These are phyloP conservation scores for Echinops telfairi DNA, from an alignment of 2,113 vertebrate genomes.

Conservation along the genomic window DNA sequence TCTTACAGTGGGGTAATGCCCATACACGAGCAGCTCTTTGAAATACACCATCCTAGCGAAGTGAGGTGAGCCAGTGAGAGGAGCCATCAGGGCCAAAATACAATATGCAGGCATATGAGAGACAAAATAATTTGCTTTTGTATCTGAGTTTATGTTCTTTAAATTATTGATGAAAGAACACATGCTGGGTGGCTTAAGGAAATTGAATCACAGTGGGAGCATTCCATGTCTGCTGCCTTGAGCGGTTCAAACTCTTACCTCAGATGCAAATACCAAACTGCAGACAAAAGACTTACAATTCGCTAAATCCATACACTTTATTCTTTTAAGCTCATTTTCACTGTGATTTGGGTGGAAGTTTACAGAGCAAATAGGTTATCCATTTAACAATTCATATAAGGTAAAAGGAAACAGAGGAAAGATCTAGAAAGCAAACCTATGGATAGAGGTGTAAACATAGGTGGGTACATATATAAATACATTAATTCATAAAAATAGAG, in stretches of 20 bases:
- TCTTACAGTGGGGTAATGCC: neutral
- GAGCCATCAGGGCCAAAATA: neutral
- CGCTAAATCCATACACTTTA: neutral
- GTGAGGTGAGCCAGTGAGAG: neutral
- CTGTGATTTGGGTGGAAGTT: too few relatives aligned
- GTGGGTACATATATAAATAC: too few relatives aligned
- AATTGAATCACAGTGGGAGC: neutral
- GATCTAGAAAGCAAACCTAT: too few relatives aligned
- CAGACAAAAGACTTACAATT: neutral
- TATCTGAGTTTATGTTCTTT: neutral
- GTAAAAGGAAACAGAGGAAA: too few relatives aligned
- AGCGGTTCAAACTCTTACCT: neutral
- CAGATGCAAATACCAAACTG: neutral
- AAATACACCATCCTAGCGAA: neutral
- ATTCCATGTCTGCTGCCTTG: neutral
- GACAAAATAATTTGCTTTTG: neutral
- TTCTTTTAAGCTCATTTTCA: too few relatives aligned
- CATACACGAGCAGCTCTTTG: neutral
- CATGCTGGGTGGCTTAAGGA: neutral
- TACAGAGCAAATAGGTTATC: too few relatives aligned
- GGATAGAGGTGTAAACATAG: too few relatives aligned
- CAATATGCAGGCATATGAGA: neutral
- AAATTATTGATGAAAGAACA: conserved; percentile 10
- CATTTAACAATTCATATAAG: too few relatives aligned
- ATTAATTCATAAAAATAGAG: too few relatives aligned